Conservation (phyloP, 2,113 vertebrate species). For the Lamprologus callipterus region DNA sequence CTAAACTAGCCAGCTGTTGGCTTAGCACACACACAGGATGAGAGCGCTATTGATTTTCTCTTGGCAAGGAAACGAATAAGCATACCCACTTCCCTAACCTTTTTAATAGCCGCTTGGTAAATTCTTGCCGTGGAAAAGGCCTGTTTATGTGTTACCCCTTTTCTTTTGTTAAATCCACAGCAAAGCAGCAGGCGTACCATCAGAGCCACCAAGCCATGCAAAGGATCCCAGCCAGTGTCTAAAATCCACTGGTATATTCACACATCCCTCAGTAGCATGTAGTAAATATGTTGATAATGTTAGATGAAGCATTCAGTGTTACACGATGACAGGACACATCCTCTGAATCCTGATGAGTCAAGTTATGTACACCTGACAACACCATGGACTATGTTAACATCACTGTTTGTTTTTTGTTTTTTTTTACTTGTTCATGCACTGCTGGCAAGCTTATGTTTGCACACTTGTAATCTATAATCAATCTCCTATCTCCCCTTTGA, state of each 20-base stretch:
- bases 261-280: constrained; percentile 1
- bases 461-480: background rate
- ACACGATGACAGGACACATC: background rate
- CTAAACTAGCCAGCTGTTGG: background rate
- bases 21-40: background rate
- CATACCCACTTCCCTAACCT: background rate
- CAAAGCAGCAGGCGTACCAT: constrained; percentile 47
- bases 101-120: background rate
- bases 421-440: background rate
- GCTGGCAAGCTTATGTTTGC: background rate
- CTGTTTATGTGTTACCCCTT: background rate
- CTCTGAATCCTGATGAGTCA: constrained; percentile 21
- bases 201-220: constrained; percentile 51
- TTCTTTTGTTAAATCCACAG: constrained; percentile 1
- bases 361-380: background rate
- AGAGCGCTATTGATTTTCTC: background rate
- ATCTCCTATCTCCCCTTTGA: background rate
- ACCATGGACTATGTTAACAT: background rate
- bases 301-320: background rate
- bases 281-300: constrained; percentile 27
- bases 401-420: accelerated
- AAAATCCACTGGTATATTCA: constrained; percentile 15
- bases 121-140: constrained; percentile 7
- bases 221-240: background rate
- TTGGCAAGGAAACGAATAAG: background rate